Percentiles rank a stretch among this genome's conserved stretches.
These are phyloP conservation scores for Poeciliopsis turneri DNA, from an alignment of 2,797 vertebrate species.

Conservation along the genomic window DNA sequence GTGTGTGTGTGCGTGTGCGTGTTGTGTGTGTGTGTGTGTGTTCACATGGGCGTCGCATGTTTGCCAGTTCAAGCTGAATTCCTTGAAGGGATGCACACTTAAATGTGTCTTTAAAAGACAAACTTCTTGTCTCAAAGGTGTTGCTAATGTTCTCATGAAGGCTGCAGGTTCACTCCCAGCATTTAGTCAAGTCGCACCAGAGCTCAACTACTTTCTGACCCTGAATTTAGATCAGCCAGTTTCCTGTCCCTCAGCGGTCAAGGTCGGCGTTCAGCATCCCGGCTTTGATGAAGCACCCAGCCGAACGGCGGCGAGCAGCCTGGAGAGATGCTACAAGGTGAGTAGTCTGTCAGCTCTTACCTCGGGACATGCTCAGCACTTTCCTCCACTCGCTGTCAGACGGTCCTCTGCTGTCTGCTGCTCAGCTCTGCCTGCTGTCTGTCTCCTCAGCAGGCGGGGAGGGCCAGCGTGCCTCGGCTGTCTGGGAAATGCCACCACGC, in stretches of 20 bases:
- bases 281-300: conserved; percentile 42
- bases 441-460: conserved; percentile 52
- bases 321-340: conserved; percentile 25
- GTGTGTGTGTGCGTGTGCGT: conserved; percentile 15
- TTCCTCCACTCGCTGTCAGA: conserved; percentile 47
- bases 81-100: conserved; percentile 9
- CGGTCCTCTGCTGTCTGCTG: conserved; percentile 47
- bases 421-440: conserved; percentile 50
- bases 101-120: conserved; percentile 41
- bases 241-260: conserved; percentile 53
- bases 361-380: conserved; percentile 58
- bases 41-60: conserved; percentile 24
- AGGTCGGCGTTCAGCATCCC: conserved; percentile 55
- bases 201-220: conserved; percentile 2
- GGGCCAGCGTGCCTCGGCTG: conserved; percentile 65
- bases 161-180: conserved; percentile 21
- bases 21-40: conserved; percentile 21
- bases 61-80: conserved; percentile 11
- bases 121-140: conserved; percentile 17
- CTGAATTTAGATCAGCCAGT: conserved; percentile 35
- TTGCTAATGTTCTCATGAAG: conserved; percentile 45
- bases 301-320: conserved; percentile 15
- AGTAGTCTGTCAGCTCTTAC: conserved; percentile 65
- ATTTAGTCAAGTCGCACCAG: conserved; percentile 52
- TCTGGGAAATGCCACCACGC: conserved; percentile 70